Evolutionary conservation across 2,888 invertebrate genomes (phyloP).

Genomic region (Teleiodes luculella): DNA sequence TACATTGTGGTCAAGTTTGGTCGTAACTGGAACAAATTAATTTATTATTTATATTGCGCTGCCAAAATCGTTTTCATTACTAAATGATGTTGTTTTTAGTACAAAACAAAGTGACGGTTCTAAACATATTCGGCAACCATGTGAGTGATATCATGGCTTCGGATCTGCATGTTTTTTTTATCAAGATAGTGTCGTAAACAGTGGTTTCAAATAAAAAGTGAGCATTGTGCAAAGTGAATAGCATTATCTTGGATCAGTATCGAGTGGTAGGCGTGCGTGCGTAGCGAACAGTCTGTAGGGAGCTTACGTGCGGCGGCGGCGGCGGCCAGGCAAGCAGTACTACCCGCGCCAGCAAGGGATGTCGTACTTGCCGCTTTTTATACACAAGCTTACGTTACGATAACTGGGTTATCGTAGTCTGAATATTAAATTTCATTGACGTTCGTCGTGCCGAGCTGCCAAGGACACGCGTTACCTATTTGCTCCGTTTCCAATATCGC

Average conservation of each 20-base stretch:
- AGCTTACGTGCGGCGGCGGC: conserved; percentile 71
- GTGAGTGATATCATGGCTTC: not conserved
- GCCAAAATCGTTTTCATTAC: not conserved
- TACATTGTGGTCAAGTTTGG: conserved; percentile 12
- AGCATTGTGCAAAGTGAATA: conserved; percentile 12
- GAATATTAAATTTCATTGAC: conserved; percentile 75
- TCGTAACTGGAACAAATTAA: conserved; percentile 18
- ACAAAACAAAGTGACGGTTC: too few species aligned
- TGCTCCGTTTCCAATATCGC: conserved; percentile 46
- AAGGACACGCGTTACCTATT: conserved; percentile 64
- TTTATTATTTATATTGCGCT: not conserved
- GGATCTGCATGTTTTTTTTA: not conserved
- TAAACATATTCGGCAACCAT: too few species aligned
- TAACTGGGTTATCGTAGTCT: conserved; percentile 71
- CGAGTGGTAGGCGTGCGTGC: conserved; percentile 43
- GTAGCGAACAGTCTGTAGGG: conserved; percentile 50
- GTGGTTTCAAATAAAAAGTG: conserved; percentile 6
- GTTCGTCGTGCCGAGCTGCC: conserved; percentile 62
- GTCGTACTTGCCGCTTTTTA: conserved; percentile 63
- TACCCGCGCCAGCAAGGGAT: conserved; percentile 48
- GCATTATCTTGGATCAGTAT: conserved; percentile 7
- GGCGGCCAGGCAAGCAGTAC: conserved; percentile 65
- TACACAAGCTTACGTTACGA: conserved; percentile 57
- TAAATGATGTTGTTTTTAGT: too few species aligned
- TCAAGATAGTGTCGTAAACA: not conserved